Evolutionary conservation across 2,113 vertebrate species (phyloP), one percentile per base, ranked within the genome.

Genomic region (Psittacula cyanocephala): DNA sequence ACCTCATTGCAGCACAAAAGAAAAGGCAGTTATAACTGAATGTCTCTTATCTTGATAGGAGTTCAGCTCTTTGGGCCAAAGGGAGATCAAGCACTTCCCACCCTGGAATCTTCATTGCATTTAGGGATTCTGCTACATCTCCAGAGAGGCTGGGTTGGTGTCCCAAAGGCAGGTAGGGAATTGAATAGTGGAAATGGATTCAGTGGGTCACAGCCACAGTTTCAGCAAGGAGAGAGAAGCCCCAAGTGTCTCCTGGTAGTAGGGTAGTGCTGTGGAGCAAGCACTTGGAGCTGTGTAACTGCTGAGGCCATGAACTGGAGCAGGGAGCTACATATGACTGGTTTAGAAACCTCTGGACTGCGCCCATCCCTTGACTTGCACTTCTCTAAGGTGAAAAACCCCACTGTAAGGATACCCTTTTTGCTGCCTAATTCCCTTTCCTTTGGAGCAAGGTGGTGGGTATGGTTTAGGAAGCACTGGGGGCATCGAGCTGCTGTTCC

Each of bases 1-100:
- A 20, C 46, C 47, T 55, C 43, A 6, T 2, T 50, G 77, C 70
- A 50, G 53, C 17, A 3, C 18, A 52, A 72, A 44, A 25, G 9
- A 6, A 23, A 19, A 67, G 52, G 76, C 39, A 35, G 64, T 46
- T 69, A 9, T 35, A 53, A 74, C 41, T 17, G 35, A 25, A 28
- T 3, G 49, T 44, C 41, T 72, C 24, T 33, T 37, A 3, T 7
- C 47, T 59, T 3, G 0, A 1, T 10, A 6, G 31, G 65, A 69
- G 71, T 37, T 67, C 22, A 43, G 59, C 35, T 50, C 5, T 25
- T 43, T 17, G 49, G 55, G 67, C 43, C 44, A 25, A 55, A 43
- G 84, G 28, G 65, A 23, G 27, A 29, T 31, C 15, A 18, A 3
- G 46, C 53, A 33, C 68, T 84, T 68, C 10, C 20, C 24, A 39